Evolutionary conservation across 2,797 vertebrate genomes (phyloP).

Genomic region (Pseudomugil tenellus): DNA sequence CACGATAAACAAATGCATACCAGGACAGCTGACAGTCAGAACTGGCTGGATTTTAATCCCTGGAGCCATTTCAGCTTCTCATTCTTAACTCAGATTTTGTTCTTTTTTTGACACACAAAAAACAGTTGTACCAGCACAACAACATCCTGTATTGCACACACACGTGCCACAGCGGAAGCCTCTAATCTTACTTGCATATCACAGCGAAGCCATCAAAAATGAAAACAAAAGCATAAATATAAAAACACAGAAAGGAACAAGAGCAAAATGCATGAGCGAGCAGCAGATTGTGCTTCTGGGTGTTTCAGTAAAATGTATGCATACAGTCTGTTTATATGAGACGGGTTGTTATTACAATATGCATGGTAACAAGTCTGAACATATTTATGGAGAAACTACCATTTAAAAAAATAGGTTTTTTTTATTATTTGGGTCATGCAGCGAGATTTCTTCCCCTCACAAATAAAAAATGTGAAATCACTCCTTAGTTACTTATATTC

Average conservation of each 20-base stretch:
- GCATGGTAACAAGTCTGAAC: neutral
- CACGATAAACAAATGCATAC: slow-evolving; percentile 66
- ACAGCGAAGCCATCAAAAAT: slow-evolving; percentile 25
- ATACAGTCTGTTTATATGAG: neutral
- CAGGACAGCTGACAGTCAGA: slow-evolving; percentile 32
- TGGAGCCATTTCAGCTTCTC: neutral
- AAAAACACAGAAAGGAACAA: neutral
- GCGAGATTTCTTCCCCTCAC: neutral
- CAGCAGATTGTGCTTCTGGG: neutral
- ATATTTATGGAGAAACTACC: neutral
- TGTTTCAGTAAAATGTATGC: neutral
- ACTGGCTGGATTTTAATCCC: slow-evolving; percentile 21
- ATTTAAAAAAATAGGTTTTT: too few species aligned
- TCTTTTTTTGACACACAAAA: neutral
- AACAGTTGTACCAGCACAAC: slow-evolving; percentile 1
- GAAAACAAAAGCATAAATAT: neutral
- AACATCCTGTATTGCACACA: slow-evolving; percentile 25
- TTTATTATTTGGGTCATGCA: neutral
- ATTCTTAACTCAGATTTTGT: neutral
- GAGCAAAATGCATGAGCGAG: slow-evolving; percentile 7
- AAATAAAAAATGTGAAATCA: too few species aligned
- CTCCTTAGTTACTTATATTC: too few species aligned
- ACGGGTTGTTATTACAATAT: neutral
- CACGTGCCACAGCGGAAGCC: slow-evolving; percentile 16
- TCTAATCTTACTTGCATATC: slow-evolving; percentile 30